These are phyloP conservation scores for Drosophila sturtevanti DNA, from an alignment of 1,140 invertebrate genomes.

Conservation along the genomic window DNA sequence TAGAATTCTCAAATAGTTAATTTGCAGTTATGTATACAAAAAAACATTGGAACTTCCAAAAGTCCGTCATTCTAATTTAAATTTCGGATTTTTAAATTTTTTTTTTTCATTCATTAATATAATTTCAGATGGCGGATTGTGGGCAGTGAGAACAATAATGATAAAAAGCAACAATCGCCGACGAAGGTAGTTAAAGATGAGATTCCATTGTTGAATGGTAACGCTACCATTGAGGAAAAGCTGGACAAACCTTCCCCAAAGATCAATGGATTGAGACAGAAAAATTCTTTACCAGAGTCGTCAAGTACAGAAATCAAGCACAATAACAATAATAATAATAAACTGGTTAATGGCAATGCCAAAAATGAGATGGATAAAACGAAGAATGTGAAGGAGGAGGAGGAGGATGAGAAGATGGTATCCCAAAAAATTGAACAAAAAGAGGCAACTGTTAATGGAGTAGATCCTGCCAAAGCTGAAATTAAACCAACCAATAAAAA, in stretches of 20 bases:
- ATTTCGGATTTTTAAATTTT: too few species aligned
- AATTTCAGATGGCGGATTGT: conserved; percentile 86
- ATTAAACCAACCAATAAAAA: neutral
- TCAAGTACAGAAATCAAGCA: conserved; percentile 19
- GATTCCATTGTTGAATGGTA: conserved; percentile 23
- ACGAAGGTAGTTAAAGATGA: conserved; percentile 12
- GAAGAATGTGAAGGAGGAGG: neutral
- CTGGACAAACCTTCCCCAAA: conserved; percentile 25
- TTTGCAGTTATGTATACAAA: too few species aligned
- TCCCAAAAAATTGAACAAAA: neutral
- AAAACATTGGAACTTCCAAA: too few species aligned
- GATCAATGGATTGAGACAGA: conserved; percentile 52
- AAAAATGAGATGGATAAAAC: conserved; percentile 12
- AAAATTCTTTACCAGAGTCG: neutral
- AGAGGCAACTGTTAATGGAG: conserved; percentile 37
- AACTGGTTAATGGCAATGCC: conserved; percentile 50
- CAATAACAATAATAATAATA: conserved; percentile 54
- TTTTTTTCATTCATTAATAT: too few species aligned
- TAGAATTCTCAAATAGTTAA: too few species aligned
- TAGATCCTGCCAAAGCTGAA: conserved; percentile 15
- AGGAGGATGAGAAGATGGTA: too few species aligned
- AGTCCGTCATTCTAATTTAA: too few species aligned
- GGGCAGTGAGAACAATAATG: conserved; percentile 76
- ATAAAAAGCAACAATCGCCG: conserved; percentile 5
- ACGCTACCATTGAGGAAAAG: neutral